Evolutionary conservation across 2,797 vertebrate species (phyloP).

Genomic region (Podarcis lilfordi): DNA sequence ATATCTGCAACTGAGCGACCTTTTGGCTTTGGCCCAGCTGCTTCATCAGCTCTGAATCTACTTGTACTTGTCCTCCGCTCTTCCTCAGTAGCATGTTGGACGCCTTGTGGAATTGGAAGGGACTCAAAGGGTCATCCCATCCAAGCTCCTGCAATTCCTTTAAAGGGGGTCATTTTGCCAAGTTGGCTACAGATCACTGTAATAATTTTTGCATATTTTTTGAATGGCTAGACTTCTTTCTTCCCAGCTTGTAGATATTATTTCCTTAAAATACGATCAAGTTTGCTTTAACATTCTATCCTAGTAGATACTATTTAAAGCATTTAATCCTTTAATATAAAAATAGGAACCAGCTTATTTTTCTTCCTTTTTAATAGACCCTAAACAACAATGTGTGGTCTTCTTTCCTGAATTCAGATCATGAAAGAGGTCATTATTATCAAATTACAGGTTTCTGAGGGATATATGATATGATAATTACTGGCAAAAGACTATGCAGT

Average conservation of each 20-base stretch:
- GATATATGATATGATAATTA: conserved; percentile 33
- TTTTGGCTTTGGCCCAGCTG: no score
- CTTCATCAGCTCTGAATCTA: no score
- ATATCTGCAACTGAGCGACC: no score
- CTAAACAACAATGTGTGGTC: conserved; percentile 47
- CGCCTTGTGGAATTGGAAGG: no score
- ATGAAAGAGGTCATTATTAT: conserved; percentile 33
- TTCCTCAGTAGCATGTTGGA: no score
- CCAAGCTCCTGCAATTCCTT: no score
- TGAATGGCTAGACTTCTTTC: not conserved
- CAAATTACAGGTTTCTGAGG: conserved; percentile 42
- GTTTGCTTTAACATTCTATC: conserved; percentile 40
- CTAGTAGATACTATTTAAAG: conserved; percentile 29
- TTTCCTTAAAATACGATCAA: conserved; percentile 19
- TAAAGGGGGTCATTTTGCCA: not conserved
- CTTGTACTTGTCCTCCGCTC: no score
- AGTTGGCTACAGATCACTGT: not conserved
- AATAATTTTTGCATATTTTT: not conserved
- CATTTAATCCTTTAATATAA: conserved; percentile 35
- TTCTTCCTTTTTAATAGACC: conserved; percentile 28
- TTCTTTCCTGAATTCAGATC: conserved; percentile 41
- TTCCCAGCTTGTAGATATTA: not conserved
- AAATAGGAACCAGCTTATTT: conserved; percentile 39
- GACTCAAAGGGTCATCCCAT: no score
- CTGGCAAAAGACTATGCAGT: conserved; percentile 46